Evolutionary conservation across 2,888 invertebrate genomes (phyloP), one percentile per base, ranked within the genome.

Genomic region (Tuberolachnus salignus): DNA sequence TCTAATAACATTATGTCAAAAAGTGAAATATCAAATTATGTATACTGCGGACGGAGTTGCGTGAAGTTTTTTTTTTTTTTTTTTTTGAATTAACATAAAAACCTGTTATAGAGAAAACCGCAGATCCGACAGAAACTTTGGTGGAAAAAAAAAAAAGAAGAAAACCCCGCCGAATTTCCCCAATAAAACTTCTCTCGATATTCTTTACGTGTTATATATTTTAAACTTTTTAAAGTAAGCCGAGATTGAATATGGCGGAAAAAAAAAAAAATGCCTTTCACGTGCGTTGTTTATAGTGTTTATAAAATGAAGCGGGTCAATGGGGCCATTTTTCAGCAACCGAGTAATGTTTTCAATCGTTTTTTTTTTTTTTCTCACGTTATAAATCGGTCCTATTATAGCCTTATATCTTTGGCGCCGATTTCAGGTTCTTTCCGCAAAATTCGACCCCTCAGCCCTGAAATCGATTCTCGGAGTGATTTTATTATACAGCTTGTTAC

Each of bases 381-480:
- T 74, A 66, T 66, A 66, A 74, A 74, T 74, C 23, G 64, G 23
- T 55, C 9, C 23, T 66, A 66, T 66, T 66, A 75, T 66, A 55
- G 26, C 14, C 53, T 46, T 66, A 66, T 75, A 55, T 46, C n/a
- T 44, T 44, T 26, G 23, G 19, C 9, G 10, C 64, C 55, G 42
- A 63, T 64, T 44, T 64, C 23, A 49, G 26, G 49, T 49, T 72
- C 19, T 46, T 61, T 34, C 3, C 13, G 11, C 13, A 44, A 26
- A 55, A 66, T 51, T 46, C 11, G n/a, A 57, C 23, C 34, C 64
- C n/a, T 2, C 1, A n/a, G 11, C 14, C 23, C 13, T 55, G 64
- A 74, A 64, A 66, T 55, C 44, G 53, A 66, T 64, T 53, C 21
- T 53, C 8, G 10, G 34, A 34, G 42, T 42, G 73, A 21, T 64